phyloP scores from a whole-genome alignment of 2,797 vertebrate genomes.

The Ciconia nigra region DNA sequence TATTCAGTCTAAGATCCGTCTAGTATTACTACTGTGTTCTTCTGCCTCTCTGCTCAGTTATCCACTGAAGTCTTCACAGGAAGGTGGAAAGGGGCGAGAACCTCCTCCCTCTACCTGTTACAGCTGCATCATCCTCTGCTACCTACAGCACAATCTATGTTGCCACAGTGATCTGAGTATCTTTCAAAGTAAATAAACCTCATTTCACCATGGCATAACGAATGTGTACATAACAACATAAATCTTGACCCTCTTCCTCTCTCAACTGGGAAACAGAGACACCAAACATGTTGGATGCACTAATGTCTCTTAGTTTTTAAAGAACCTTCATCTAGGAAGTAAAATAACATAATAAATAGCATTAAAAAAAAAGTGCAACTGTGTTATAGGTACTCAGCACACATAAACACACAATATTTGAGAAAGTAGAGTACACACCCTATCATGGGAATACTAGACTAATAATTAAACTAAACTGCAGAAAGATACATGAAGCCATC shows the following conservation, averaged over 20 bases:
- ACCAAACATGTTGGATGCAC: neutral
- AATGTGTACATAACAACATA: neutral
- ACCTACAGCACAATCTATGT: neutral
- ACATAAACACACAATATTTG: neutral
- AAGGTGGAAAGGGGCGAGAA: neutral
- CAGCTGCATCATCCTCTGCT: neutral
- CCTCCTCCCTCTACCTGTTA: neutral
- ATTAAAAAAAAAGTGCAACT: neutral
- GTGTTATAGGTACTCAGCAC: neutral
- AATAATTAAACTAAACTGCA: neutral
- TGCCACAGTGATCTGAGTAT: neutral
- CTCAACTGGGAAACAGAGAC: neutral
- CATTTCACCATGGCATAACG: neutral
- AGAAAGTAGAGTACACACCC: neutral
- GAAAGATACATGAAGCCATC: neutral
- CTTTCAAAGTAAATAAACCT: neutral
- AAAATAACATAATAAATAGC: neutral
- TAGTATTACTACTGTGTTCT: neutral
- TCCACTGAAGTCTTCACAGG: neutral
- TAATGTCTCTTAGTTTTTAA: neutral
- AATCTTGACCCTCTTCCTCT: neutral
- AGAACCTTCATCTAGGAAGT: neutral
- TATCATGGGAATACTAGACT: neutral
- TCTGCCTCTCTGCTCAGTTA: neutral
- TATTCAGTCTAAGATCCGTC: neutral